Evolutionary conservation across 2,888 invertebrate species (phyloP).

Genomic region (Caenorhabditis auriculariae): DNA sequence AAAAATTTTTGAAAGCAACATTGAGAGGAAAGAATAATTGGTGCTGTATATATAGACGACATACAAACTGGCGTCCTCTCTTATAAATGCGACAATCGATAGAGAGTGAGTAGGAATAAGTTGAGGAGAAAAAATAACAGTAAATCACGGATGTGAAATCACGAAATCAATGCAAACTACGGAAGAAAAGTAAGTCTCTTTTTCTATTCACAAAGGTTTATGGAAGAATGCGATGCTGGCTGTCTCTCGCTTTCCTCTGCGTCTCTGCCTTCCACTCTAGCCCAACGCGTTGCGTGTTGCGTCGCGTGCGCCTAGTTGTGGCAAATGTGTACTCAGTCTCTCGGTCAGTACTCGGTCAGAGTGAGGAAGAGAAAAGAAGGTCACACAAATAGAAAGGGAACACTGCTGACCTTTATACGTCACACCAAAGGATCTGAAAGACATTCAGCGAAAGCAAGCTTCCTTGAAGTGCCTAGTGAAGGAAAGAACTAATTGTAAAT

Average conservation of each 20-base stretch:
- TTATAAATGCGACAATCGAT: conserved; percentile 5
- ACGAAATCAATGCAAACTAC: no score
- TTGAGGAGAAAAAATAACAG: not conserved
- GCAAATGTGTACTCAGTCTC: conserved; percentile 10
- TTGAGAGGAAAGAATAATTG: conserved; percentile 5
- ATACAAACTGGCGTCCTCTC: conserved; percentile 6
- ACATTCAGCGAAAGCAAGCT: no score
- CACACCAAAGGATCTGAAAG: conserved; percentile 29
- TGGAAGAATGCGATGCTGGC: conserved; percentile 14
- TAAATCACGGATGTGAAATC: no score
- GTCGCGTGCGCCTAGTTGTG: conserved; percentile 1
- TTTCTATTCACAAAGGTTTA: no score
- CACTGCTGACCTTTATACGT: conserved; percentile 25
- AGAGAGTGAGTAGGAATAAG: conserved; percentile 5
- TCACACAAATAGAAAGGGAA: conserved; percentile 19
- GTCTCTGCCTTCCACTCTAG: conserved; percentile 11
- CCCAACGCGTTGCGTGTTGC: not conserved
- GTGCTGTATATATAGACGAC: conserved; percentile 4
- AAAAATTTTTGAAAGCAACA: conserved; percentile 4
- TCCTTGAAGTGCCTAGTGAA: conserved; percentile 25
- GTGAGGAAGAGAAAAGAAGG: conserved; percentile 17
- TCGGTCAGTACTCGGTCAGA: conserved; percentile 8
- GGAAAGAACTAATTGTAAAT: conserved; percentile 30
- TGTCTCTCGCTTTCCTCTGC: conserved; percentile 14
- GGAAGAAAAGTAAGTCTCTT: no score